Evolutionary conservation across 2,113 vertebrate species (phyloP).

Genomic region (Varanus komodoensis): DNA sequence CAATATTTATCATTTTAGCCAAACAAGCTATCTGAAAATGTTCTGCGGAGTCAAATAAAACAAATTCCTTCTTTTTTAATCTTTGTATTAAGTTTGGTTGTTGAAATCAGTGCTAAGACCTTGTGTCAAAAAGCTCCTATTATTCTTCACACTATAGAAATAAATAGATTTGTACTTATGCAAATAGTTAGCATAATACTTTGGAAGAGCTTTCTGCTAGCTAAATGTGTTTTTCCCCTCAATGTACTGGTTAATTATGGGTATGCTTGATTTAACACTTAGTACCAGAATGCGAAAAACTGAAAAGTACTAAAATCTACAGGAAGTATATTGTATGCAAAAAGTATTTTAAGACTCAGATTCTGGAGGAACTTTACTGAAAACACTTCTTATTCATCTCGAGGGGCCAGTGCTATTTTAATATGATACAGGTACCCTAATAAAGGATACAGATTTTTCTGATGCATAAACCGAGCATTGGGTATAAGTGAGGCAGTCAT

Average conservation of each 20-base stretch:
- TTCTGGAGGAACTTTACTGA: slow-evolving; percentile 57
- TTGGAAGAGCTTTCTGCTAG: slow-evolving; percentile 27
- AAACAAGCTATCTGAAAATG: not conserved
- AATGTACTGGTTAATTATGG: slow-evolving; percentile 46
- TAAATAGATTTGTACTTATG: slow-evolving; percentile 50
- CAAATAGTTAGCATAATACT: slow-evolving; percentile 46
- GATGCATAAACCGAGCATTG: slow-evolving; percentile 39
- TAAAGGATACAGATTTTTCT: slow-evolving; percentile 45
- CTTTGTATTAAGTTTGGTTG: slow-evolving; percentile 60
- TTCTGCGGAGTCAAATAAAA: slow-evolving; percentile 10
- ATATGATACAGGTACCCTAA: slow-evolving; percentile 60
- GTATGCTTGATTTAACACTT: slow-evolving; percentile 47
- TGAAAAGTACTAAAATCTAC: slow-evolving; percentile 39
- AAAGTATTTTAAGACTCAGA: slow-evolving; percentile 57
- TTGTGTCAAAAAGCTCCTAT: slow-evolving; percentile 68
- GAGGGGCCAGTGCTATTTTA: slow-evolving; percentile 46
- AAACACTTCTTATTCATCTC: slow-evolving; percentile 56
- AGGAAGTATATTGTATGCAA: slow-evolving; percentile 44
- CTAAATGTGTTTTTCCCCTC: slow-evolving; percentile 21
- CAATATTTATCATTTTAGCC: not conserved
- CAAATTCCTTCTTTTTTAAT: slow-evolving; percentile 57
- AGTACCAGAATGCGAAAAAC: not conserved
- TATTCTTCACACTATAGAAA: slow-evolving; percentile 61
- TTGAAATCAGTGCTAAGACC: slow-evolving; percentile 41
- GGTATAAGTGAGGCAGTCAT: not conserved